Evolutionary conservation across 2,797 vertebrate species (phyloP).

Genomic region (Agapornis canus): DNA sequence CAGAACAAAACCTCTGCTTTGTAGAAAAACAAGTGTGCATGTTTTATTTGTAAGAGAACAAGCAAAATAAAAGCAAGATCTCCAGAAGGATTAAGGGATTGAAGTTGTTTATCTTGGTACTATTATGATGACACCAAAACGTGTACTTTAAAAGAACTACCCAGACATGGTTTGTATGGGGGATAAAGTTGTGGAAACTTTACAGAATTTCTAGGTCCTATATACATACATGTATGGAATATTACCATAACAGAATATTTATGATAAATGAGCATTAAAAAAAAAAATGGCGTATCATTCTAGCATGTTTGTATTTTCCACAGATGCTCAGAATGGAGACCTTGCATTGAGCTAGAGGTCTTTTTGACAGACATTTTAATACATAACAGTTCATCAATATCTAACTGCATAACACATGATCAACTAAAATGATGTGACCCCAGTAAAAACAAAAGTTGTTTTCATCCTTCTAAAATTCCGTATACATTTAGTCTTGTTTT

Average conservation of each 20-base stretch:
- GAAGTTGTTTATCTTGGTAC: neutral
- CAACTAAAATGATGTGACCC: fast-evolving
- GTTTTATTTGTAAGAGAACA: neutral
- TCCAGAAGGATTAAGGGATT: neutral
- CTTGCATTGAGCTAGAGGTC: neutral
- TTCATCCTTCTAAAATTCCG: neutral
- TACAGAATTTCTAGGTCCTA: neutral
- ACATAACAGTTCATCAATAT: neutral
- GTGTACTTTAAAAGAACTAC: neutral
- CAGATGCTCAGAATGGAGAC: neutral
- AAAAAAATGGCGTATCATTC: neutral
- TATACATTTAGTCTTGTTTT: neutral
- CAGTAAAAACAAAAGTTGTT: neutral
- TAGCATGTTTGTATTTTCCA: neutral
- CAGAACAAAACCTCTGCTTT: neutral
- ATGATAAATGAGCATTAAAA: neutral
- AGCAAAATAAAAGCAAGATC: neutral
- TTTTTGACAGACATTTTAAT: neutral
- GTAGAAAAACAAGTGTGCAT: neutral
- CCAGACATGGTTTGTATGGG: neutral
- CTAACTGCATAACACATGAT: neutral
- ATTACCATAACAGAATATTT: neutral
- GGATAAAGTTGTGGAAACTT: neutral
- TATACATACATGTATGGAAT: neutral
- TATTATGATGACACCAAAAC: neutral